phyloP scores from a whole-genome alignment of 35 echinoderm and acorn worm genomes.

The Ophiothrix spiculata region DNA sequence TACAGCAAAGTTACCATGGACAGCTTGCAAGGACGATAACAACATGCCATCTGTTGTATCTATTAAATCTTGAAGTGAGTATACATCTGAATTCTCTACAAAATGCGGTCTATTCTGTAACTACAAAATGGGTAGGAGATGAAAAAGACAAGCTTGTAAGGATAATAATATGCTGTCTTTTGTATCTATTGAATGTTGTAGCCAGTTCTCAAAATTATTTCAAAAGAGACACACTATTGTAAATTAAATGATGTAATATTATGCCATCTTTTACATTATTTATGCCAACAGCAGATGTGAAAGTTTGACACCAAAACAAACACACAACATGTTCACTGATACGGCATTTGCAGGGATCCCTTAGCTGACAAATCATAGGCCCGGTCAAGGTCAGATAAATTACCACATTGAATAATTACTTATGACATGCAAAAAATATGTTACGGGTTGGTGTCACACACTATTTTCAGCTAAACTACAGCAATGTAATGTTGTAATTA shows the following conservation, averaged over 20 bases:
- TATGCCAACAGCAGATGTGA: too few species aligned
- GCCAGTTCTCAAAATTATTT: constrained; percentile 54
- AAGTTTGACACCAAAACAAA: too few species aligned
- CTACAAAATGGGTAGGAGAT: constrained; percentile 50
- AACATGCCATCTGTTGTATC: constrained; percentile 68
- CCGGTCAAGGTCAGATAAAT: too few species aligned
- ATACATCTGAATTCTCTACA: constrained; percentile 78
- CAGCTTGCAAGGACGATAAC: constrained; percentile 36
- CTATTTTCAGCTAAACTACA: too few species aligned
- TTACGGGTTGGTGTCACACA: too few species aligned
- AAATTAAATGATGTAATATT: neutral
- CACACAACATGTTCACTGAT: too few species aligned
- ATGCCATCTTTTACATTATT: neutral
- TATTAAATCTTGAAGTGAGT: constrained; percentile 84
- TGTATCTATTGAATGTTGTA: constrained; percentile 80
- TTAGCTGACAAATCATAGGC: too few species aligned
- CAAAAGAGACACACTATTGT: neutral
- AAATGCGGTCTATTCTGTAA: constrained; percentile 87
- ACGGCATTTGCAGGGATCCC: too few species aligned
- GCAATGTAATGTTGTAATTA: too few species aligned
- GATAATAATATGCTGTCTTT: constrained; percentile 48
- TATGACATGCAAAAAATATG: too few species aligned
- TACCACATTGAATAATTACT: too few species aligned
- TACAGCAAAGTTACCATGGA: constrained; percentile 70
- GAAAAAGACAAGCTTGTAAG: constrained; percentile 50